phyloP scores from a whole-genome alignment of 2,797 vertebrate genomes.

The Gymnopithys bicolor region DNA sequence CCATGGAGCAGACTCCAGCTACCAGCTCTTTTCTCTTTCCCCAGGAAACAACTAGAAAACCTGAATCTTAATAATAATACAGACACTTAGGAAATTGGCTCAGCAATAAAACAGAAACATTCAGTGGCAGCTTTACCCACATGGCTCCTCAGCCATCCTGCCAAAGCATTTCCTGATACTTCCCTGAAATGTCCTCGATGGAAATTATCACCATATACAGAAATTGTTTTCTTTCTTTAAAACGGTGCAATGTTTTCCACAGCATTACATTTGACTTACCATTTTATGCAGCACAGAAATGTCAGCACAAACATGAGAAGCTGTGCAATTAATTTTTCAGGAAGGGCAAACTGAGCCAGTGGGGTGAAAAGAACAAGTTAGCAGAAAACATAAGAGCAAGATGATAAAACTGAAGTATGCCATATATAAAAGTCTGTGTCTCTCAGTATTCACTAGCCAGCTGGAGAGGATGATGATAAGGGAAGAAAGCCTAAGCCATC shows the following conservation, averaged over 20 bases:
- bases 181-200: neutral
- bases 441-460: neutral
- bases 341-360: neutral
- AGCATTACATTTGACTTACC: neutral
- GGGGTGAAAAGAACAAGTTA: neutral
- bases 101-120: neutral
- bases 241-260: fast-evolving
- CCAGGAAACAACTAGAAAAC: neutral
- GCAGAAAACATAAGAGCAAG: neutral
- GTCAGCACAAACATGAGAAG: neutral
- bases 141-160: neutral
- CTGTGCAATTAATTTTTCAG: neutral
- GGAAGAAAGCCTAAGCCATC: neutral
- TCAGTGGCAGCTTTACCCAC: neutral
- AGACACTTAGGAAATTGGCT: neutral
- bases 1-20: neutral
- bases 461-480: neutral
- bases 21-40: neutral
- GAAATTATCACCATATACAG: neutral
- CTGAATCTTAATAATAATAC: neutral
- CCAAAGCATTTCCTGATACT: neutral
- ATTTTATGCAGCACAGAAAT: neutral
- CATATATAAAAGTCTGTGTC: neutral
- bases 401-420: neutral
- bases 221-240: neutral